Evolutionary conservation across 2,888 invertebrate species (phyloP).

Genomic region (Acrobasis repandana): DNA sequence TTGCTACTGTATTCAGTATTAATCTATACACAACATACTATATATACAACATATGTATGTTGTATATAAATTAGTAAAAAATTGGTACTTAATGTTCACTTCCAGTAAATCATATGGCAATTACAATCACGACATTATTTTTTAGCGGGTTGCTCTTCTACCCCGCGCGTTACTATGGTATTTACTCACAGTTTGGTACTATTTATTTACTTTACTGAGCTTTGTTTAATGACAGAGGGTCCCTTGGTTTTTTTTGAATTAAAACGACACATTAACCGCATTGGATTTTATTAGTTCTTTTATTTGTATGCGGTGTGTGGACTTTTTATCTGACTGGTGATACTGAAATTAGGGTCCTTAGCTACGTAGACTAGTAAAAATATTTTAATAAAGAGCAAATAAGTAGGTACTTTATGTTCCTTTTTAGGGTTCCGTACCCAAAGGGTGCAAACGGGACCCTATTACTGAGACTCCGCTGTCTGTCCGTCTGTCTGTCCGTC

Average conservation of each 20-base stretch:
- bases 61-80: no score
- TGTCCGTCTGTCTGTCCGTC: no score
- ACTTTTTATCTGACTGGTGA: slow-evolving; percentile 21
- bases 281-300: slow-evolving; percentile 45
- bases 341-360: not conserved
- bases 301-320: slow-evolving; percentile 41
- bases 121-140: slow-evolving; percentile 29
- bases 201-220: slow-evolving; percentile 73
- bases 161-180: slow-evolving; percentile 51
- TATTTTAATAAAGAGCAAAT: no score
- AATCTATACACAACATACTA: no score
- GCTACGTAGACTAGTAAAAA: not conserved
- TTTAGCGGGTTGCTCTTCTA: slow-evolving; percentile 36
- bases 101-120: slow-evolving; percentile 25
- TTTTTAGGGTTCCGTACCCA: no score
- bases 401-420: no score
- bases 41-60: no score
- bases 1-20: no score
- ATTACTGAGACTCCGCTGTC: no score
- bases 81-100: not conserved
- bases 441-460: no score
- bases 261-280: slow-evolving; percentile 53
- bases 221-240: slow-evolving; percentile 72
- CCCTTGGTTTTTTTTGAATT: slow-evolving; percentile 69
- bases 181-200: slow-evolving; percentile 57